A percentile compares a stretch with the other conserved stretches of the same genome.
Evolutionary conservation across 2,797 vertebrate species (phyloP).

Genomic region (Taenioides sp.): DNA sequence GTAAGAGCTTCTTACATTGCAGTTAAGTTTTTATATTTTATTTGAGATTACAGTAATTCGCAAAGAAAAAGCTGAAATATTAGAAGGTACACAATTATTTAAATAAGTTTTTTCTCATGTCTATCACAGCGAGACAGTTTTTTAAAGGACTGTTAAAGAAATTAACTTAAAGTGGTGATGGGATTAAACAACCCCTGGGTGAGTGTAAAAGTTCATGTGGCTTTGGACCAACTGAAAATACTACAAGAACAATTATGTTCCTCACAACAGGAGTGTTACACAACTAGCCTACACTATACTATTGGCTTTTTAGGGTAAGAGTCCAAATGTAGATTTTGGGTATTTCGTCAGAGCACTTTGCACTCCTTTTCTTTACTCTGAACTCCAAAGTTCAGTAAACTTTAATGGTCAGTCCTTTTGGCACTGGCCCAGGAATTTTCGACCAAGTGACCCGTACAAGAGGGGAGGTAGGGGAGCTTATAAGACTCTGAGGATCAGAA

Average conservation of each 20-base stretch:
- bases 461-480: conserved; percentile 31
- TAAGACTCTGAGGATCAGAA: conserved; percentile 13
- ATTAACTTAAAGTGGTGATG: conserved; percentile 25
- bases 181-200: conserved; percentile 30
- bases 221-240: conserved; percentile 23
- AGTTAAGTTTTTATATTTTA: not conserved
- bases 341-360: conserved; percentile 30
- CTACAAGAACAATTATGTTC: conserved; percentile 10
- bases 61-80: no score
- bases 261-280: conserved; percentile 19
- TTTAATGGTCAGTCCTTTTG: conserved; percentile 59
- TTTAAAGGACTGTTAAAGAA: no score
- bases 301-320: conserved; percentile 23
- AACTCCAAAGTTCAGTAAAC: conserved; percentile 39
- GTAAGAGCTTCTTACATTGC: not conserved
- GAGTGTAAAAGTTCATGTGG: conserved; percentile 15
- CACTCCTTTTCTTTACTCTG: no score
- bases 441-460: conserved; percentile 50
- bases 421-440: conserved; percentile 56
- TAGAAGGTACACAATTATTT: no score
- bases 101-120: no score
- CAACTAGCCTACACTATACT: not conserved
- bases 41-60: not conserved
- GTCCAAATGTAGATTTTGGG: conserved; percentile 44
- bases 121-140: no score